Percentiles rank a stretch among this genome's conserved stretches.
phyloP scores from a whole-genome alignment of 2,888 invertebrate genomes.

The Hyposoter dolosus region DNA sequence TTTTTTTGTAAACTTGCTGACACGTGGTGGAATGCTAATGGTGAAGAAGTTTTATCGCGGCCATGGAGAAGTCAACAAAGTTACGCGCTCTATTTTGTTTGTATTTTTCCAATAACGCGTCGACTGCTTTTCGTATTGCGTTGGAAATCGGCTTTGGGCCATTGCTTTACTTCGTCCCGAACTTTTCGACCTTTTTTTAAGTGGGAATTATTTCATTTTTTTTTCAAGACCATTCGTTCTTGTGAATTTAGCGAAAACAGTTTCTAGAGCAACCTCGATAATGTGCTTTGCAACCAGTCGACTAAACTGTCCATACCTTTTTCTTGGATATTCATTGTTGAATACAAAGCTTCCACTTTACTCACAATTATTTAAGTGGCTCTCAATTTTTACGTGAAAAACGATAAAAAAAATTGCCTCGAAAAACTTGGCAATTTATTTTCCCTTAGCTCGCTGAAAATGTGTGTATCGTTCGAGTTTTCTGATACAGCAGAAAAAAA shows the following conservation, averaged over 20 bases:
- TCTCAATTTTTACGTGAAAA: not conserved
- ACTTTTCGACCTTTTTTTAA: not conserved
- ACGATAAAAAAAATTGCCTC: not conserved
- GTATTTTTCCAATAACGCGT: not conserved
- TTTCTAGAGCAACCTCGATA: not conserved
- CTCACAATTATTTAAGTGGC: not conserved
- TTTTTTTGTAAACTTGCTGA: constrained; percentile 27
- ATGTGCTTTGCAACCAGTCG: not conserved
- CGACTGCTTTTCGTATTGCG: not conserved
- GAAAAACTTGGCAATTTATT: not conserved
- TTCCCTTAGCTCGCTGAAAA: not conserved
- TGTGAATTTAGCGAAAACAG: not conserved
- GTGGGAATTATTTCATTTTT: not conserved
- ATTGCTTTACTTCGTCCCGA: not conserved
- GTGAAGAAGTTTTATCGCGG: constrained; percentile 39
- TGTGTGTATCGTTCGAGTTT: not conserved
- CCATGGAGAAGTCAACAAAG: not conserved
- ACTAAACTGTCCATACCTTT: not conserved
- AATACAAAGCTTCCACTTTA: not conserved
- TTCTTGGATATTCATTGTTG: not conserved
- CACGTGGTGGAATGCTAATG: constrained; percentile 24
- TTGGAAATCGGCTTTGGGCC: not conserved
- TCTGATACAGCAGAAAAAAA: not conserved
- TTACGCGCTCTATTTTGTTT: constrained; percentile 25
- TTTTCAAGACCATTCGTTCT: not conserved